These are phyloP conservation scores for Marisa cornuarietis DNA, from an alignment of 1,140 invertebrate genomes.

Conservation along the genomic window DNA sequence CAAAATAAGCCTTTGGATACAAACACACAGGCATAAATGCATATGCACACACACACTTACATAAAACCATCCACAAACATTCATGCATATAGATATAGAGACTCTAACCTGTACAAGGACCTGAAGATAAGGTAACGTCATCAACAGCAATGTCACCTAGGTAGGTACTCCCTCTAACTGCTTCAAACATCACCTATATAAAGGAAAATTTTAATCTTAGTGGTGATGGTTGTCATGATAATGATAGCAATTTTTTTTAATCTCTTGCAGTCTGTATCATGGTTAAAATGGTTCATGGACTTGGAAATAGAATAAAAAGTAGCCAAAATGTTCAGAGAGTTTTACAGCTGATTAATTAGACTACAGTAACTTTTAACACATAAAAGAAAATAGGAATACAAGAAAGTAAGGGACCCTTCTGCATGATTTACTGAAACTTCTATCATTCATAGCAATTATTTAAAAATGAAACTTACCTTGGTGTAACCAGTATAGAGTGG, in stretches of 20 bases:
- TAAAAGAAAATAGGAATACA: too few relatives aligned
- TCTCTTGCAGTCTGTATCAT: too few relatives aligned
- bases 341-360: too few relatives aligned
- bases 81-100: conserved; percentile 3
- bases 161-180: conserved; percentile 47
- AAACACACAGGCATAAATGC: too few relatives aligned
- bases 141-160: conserved; percentile 58
- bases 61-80: neutral
- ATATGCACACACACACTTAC: too few relatives aligned
- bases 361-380: too few relatives aligned
- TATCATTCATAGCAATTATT: conserved; percentile 23
- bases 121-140: conserved; percentile 49
- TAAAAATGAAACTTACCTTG: neutral
- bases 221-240: neutral
- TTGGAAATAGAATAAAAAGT: too few relatives aligned
- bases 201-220: neutral
- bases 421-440: conserved; percentile 16
- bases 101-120: conserved; percentile 28
- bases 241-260: neutral
- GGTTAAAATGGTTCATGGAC: too few relatives aligned
- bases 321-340: too few relatives aligned
- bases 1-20: too few relatives aligned
- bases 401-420: neutral
- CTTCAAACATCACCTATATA: conserved; percentile 46
- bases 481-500: conserved; percentile 9